Percentiles rank a stretch among this genome's conserved stretches.
phyloP scores from a whole-genome alignment of 30 jellyfish, hydroid and myxozoan genomes.

The Aurelia coerulea region DNA sequence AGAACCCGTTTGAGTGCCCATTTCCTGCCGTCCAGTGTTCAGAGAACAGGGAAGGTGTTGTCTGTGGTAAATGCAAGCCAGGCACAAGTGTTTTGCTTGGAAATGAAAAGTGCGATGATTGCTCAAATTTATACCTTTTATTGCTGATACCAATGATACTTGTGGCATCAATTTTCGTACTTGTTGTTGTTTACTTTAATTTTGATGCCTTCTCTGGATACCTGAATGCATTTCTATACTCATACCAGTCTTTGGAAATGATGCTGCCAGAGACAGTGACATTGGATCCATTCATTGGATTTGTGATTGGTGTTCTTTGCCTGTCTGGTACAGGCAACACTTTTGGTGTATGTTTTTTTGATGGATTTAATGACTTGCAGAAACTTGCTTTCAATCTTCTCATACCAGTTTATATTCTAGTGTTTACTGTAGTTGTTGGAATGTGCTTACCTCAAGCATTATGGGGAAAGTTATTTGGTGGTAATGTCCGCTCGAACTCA shows the following conservation, averaged over 20 bases:
- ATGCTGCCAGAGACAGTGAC: constrained; percentile 58
- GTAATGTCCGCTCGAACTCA: constrained; percentile 58
- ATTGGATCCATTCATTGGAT: constrained; percentile 70
- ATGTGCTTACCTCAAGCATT: constrained; percentile 52
- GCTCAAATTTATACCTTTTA: constrained; percentile 51
- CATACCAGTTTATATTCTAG: constrained; percentile 67
- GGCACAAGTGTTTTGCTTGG: constrained; percentile 83
- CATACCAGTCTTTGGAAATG: constrained; percentile 76
- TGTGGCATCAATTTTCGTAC: constrained; percentile 49
- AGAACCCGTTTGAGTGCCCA: constrained; percentile 47
- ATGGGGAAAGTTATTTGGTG: constrained; percentile 59
- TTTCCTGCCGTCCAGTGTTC: constrained; percentile 63
- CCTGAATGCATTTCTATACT: constrained; percentile 82
- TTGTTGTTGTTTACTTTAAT: constrained; percentile 78
- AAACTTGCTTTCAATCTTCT: constrained; percentile 80
- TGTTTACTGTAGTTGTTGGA: constrained; percentile 68
- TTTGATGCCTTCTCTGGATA: constrained; percentile 95
- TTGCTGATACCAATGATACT: constrained; percentile 67
- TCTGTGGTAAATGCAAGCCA: constrained; percentile 79
- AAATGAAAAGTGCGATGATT: constrained; percentile 72
- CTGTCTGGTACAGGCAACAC: constrained; percentile 89
- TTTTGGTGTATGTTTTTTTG: constrained; percentile 82
- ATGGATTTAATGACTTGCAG: constrained; percentile 77
- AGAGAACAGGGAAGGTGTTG: constrained; percentile 63
- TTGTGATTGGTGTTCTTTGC: constrained; percentile 77